Evolutionary conservation across 2,797 vertebrate genomes (phyloP).

Genomic region (Poeciliopsis paucimaculata): DNA sequence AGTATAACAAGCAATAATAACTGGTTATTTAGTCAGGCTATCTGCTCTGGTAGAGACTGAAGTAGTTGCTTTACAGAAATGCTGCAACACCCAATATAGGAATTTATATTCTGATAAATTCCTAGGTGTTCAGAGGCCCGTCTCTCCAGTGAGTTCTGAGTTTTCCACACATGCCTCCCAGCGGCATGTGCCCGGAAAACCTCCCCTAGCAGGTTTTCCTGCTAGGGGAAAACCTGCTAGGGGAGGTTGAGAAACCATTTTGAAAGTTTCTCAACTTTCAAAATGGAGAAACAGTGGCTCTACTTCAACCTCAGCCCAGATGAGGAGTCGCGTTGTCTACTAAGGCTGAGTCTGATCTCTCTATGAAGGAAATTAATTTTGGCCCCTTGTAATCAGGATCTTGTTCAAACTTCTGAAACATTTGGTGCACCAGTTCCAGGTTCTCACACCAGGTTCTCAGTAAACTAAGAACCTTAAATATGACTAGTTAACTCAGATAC

Average conservation of each 20-base stretch:
- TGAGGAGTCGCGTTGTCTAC: not conserved
- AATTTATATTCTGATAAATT: not conserved
- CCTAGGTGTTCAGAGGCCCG: not conserved
- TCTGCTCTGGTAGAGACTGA: not conserved
- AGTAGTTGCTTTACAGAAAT: not conserved
- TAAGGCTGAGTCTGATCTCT: not conserved
- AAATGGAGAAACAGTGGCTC: not conserved
- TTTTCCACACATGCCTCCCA: not conserved
- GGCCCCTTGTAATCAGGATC: not conserved
- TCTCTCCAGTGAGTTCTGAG: no score
- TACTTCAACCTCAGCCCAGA: not conserved
- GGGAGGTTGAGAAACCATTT: no score
- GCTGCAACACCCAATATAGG: no score
- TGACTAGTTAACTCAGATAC: not conserved
- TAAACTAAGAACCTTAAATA: not conserved
- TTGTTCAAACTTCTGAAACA: not conserved
- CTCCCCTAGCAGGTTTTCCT: no score
- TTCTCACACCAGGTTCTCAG: no score
- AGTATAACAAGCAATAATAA: not conserved
- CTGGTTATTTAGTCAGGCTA: not conserved
- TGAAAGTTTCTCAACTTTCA: not conserved
- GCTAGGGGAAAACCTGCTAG: no score
- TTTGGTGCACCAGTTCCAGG: not conserved
- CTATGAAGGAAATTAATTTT: not conserved
- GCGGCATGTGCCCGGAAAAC: no score